Evolutionary conservation across 2,888 invertebrate species (phyloP), one percentile per base, ranked within the genome.

Genomic region (Callyntrura sp.): DNA sequence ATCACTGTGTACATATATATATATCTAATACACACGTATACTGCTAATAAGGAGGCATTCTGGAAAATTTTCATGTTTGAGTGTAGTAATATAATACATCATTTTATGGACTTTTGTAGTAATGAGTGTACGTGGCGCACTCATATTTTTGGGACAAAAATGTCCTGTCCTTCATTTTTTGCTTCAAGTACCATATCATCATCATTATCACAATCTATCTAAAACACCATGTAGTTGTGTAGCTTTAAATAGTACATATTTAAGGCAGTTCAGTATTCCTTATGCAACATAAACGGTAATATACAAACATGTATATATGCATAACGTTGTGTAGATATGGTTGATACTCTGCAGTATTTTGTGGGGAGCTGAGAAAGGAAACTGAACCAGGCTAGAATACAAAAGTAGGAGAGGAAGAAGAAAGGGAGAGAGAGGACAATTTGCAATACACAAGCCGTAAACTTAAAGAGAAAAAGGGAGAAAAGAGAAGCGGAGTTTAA

Each of bases 101-200:
- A 48, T 6, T 35, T 35, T 35, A 35, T 35, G 35, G 2, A 35
- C n/a, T 35, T 35, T 35, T 35, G 35, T 6, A 35, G 35, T 35
- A 65, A 82, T 60, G 57, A n/a, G 60, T 82, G 48, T 17, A 25
- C 14, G 35, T 14, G 3, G 9, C 12, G 23, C 4, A 23, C 23
- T 23, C 81, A 81, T 81, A n/a, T n/a, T n/a, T n/a, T n/a, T n/a
- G n/a, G n/a, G n/a, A n/a, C n/a, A n/a, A n/a, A 6, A 43, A 82
- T 48, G 88, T 79, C 83, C 35, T 88, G 82, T 88, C 88, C 88
- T 88, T 88, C 88, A 78, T n/a, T 35, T 85, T 60, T 86, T 62
- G 86, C 62, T 76, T 78, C 55, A 48, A 23, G 76, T 76, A 45
- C 68, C 76, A 70, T 43, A 45, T 48, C 65, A 25, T 48, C 35